These are phyloP conservation scores for Nemopilema nomurai DNA, from an alignment of 30 jellyfish, hydroid and myxozoan genomes.

Conservation along the genomic window DNA sequence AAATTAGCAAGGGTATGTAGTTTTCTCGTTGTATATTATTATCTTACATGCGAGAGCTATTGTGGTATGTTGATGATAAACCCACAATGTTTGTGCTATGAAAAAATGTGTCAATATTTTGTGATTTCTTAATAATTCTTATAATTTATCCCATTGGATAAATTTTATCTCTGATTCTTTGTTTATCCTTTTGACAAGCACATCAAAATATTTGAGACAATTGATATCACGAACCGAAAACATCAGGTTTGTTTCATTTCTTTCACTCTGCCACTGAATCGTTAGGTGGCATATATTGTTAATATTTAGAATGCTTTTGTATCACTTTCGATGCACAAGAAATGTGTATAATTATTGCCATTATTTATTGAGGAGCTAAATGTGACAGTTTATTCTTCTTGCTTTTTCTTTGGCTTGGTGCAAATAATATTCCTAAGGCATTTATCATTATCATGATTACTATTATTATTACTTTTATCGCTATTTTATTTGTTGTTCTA, in stretches of 20 bases:
- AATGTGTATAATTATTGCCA: too few relatives aligned
- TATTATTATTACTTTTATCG: too few relatives aligned
- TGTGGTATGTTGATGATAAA: neutral
- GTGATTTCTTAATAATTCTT: neutral
- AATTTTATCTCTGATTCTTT: neutral
- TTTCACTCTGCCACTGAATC: too few relatives aligned
- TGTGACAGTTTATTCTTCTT: too few relatives aligned
- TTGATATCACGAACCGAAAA: slow-evolving; percentile 41
- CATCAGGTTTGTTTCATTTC: slow-evolving; percentile 53
- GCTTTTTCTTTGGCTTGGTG: too few relatives aligned
- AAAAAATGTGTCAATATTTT: neutral
- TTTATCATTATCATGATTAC: too few relatives aligned
- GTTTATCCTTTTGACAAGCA: slow-evolving; percentile 5
- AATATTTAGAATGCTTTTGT: neutral
- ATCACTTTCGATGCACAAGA: too few relatives aligned
- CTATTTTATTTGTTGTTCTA: too few relatives aligned
- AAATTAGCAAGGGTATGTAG: slow-evolving; percentile 41
- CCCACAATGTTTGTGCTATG: neutral
- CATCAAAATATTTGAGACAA: slow-evolving; percentile 33
- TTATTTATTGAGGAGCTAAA: too few relatives aligned
- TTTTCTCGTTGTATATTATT: neutral
- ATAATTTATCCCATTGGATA: too few relatives aligned
- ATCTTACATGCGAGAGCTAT: too few relatives aligned
- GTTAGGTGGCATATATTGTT: neutral
- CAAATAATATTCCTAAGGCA: too few relatives aligned